Percentiles rank a stretch among this genome's conserved stretches.
These are phyloP conservation scores for Sebastes minor DNA, from an alignment of 2,797 vertebrate genomes.

Conservation along the genomic window DNA sequence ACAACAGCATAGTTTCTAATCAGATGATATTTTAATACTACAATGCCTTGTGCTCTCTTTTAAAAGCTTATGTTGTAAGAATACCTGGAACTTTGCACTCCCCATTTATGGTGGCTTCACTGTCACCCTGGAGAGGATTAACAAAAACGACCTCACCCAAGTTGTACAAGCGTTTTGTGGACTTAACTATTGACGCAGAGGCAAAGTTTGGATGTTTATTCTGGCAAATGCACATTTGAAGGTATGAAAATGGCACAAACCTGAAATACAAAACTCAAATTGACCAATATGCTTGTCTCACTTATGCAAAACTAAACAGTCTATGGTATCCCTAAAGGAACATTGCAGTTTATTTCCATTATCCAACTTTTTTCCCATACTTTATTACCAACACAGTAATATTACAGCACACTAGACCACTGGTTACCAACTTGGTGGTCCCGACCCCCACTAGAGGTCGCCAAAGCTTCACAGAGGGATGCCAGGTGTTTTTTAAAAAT, in stretches of 20 bases:
- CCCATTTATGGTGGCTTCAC: background rate
- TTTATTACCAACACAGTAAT: too few relatives aligned
- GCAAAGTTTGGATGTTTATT: background rate
- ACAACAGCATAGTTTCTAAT: background rate
- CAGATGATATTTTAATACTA: background rate
- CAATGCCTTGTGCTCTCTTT: background rate
- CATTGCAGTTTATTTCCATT: too few relatives aligned
- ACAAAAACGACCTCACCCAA: background rate
- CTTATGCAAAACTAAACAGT: background rate
- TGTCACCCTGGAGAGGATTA: background rate
- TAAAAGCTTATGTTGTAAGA: background rate
- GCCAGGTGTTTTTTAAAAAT: too few relatives aligned
- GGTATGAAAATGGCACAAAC: background rate
- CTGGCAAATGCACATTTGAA: background rate
- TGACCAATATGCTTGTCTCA: background rate
- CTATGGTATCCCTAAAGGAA: too few relatives aligned
- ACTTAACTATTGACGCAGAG: background rate
- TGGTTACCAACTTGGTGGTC: too few relatives aligned
- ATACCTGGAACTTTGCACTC: background rate
- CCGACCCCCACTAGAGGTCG: rapidly evolving
- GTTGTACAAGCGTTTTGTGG: background rate
- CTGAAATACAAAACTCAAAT: background rate
- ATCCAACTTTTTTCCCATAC: too few relatives aligned
- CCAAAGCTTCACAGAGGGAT: too few relatives aligned
- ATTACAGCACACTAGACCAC: too few relatives aligned